Evolutionary conservation across 2,797 vertebrate species (phyloP).

Genomic region (Staurois parvus): DNA sequence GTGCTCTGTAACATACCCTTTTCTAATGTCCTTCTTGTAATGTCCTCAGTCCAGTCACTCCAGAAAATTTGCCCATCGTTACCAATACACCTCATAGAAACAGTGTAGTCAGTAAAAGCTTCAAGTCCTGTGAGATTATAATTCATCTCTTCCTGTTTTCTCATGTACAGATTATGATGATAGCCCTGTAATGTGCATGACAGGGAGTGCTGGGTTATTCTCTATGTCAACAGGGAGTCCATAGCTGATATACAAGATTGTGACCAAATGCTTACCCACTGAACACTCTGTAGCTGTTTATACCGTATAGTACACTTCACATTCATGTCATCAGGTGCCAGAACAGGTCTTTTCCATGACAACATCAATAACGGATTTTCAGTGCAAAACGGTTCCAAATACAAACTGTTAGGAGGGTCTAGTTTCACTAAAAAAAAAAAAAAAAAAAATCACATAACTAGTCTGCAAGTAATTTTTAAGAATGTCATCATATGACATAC

Average conservation of each 20-base stretch:
- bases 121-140: conserved; percentile 69
- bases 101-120: conserved; percentile 70
- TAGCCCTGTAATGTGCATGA: conserved; percentile 5
- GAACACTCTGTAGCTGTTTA: conserved; percentile 64
- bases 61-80: conserved; percentile 65
- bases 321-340: rapidly evolving
- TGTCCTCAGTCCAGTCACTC: conserved; percentile 75
- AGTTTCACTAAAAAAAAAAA: conserved; percentile 77
- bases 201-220: neutral
- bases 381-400: conserved; percentile 64
- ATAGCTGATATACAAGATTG: neutral
- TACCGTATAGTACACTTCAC: conserved; percentile 68
- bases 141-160: rapidly evolving
- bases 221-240: neutral
- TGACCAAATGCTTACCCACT: conserved; percentile 67
- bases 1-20: conserved; percentile 64
- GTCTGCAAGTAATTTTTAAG: no score
- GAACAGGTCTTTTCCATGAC: conserved; percentile 65
- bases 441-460: conserved; percentile 41
- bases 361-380: conserved; percentile 67
- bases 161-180: conserved; percentile 13
- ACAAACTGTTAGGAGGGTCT: conserved; percentile 68
- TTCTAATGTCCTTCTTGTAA: conserved; percentile 67
- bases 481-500: no score
- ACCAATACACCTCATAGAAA: conserved; percentile 66